These are phyloP conservation scores for Grapholita molesta DNA, from an alignment of 1,140 invertebrate genomes.

Conservation along the genomic window DNA sequence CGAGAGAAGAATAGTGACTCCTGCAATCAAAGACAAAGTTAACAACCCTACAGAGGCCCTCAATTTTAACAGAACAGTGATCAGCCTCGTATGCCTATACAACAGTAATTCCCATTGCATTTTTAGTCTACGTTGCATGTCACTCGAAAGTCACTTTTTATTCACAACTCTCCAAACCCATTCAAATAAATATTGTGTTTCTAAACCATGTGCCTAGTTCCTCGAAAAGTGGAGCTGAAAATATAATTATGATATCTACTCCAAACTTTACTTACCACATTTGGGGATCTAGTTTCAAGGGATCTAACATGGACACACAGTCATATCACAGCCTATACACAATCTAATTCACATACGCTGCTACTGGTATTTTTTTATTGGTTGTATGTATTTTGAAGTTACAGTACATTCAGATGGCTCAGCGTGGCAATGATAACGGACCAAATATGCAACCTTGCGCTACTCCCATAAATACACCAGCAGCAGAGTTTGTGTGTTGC, in stretches of 20 bases:
- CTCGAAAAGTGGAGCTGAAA: conserved; percentile 22
- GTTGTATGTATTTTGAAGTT: conserved; percentile 19
- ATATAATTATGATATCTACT: conserved; percentile 29
- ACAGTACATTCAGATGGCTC: conserved; percentile 23
- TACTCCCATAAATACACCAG: background rate
- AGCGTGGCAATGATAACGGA: background rate
- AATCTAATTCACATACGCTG: conserved; percentile 44
- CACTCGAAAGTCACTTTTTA: background rate
- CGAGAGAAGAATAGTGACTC: conserved; percentile 99
- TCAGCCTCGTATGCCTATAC: conserved; percentile 17
- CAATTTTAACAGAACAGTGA: background rate
- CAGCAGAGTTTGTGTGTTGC: conserved; percentile 36
- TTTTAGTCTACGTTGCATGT: background rate
- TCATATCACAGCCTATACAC: conserved; percentile 40
- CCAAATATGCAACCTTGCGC: conserved; percentile 18
- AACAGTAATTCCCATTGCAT: background rate
- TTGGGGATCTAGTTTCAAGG: conserved; percentile 19
- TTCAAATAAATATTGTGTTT: conserved; percentile 16
- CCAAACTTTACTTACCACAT: conserved; percentile 34
- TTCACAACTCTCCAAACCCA: conserved; percentile 40
- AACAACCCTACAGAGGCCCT: conserved; percentile 40
- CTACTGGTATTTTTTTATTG: conserved; percentile 31
- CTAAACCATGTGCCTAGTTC: background rate
- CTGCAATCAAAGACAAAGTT: conserved; percentile 89
- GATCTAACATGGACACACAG: conserved; percentile 42